phyloP scores from a whole-genome alignment of 1,140 invertebrate species.

The Zaprionus nigranus region DNA sequence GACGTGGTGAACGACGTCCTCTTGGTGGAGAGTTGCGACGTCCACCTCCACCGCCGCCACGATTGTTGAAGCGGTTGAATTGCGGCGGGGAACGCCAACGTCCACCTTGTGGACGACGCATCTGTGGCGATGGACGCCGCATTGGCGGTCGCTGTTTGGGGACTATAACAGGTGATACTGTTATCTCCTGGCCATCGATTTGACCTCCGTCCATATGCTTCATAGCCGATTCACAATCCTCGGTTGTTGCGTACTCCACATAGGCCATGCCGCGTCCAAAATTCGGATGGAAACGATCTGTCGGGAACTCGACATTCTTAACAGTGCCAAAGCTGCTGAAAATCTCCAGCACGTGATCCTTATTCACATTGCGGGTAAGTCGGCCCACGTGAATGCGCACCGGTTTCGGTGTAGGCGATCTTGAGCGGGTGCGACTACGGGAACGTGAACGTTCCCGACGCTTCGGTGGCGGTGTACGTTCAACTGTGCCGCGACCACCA shows the following conservation, averaged over 20 bases:
- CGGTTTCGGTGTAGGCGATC: conserved; percentile 93
- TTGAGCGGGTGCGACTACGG: conserved; percentile 89
- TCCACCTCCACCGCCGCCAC: conserved; percentile 62
- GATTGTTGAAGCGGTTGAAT: conserved; percentile 79
- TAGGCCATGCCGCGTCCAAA: conserved; percentile 96
- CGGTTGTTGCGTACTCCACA: conserved; percentile 96
- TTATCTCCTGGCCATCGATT: conserved; percentile 97
- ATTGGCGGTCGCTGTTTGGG: conserved; percentile 89
- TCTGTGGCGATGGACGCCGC: conserved; percentile 87
- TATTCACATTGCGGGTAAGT: conserved; percentile 95
- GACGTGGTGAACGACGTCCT: conserved; percentile 70
- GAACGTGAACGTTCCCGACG: conserved; percentile 86
- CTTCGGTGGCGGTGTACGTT: conserved; percentile 69
- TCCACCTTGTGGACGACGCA: conserved; percentile 86
- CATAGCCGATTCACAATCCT: conserved; percentile 99
- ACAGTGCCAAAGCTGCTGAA: conserved; percentile 96
- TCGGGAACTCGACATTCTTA: conserved; percentile 95
- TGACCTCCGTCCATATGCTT: conserved; percentile 99
- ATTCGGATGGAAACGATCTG: conserved; percentile 93
- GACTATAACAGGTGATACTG: conserved; percentile 94
- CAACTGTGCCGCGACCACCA: conserved; percentile 68
- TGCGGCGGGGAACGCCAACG: conserved; percentile 88
- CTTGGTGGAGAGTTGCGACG: conserved; percentile 70
- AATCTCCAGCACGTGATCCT: conserved; percentile 97
- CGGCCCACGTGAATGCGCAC: conserved; percentile 97